These are phyloP conservation scores for Lycophotia porphyrea DNA, from an alignment of 2,888 invertebrate species.

Conservation along the genomic window DNA sequence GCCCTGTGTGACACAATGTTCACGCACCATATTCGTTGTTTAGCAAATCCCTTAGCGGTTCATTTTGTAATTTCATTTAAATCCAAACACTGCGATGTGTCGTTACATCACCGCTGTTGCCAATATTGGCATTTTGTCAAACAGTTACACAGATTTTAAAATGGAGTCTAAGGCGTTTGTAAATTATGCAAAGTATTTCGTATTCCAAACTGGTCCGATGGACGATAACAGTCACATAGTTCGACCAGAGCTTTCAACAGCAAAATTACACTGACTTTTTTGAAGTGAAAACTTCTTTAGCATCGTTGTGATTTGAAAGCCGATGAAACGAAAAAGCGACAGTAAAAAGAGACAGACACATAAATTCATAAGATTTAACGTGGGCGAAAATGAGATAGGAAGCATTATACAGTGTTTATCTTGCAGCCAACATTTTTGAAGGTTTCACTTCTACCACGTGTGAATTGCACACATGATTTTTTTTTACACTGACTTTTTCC, in stretches of 20 bases:
- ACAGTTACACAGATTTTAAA: conserved; percentile 48
- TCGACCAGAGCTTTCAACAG: conserved; percentile 10
- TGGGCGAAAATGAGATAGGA: too few relatives aligned
- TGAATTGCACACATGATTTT: too few relatives aligned
- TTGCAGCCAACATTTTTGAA: too few relatives aligned
- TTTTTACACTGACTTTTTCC: not conserved
- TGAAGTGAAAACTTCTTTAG: too few relatives aligned
- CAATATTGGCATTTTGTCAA: conserved; percentile 75
- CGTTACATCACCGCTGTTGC: conserved; percentile 72
- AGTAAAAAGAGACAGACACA: too few relatives aligned
- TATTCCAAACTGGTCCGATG: conserved; percentile 42
- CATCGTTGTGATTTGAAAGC: too few relatives aligned
- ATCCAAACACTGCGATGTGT: conserved; percentile 79
- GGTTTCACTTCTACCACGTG: too few relatives aligned
- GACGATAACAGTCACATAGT: conserved; percentile 14
- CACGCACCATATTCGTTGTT: conserved; percentile 77
- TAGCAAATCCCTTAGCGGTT: conserved; percentile 78
- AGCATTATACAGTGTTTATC: too few relatives aligned
- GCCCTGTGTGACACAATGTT: conserved; percentile 78
- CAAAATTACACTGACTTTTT: not conserved
- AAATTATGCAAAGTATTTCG: conserved; percentile 31
- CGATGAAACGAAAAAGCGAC: too few relatives aligned
- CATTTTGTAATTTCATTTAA: conserved; percentile 85
- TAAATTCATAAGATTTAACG: too few relatives aligned
- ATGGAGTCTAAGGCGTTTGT: conserved; percentile 38